These are phyloP conservation scores for Eudyptes chrysolophus DNA, from an alignment of 2,113 vertebrate species.

Conservation along the genomic window DNA sequence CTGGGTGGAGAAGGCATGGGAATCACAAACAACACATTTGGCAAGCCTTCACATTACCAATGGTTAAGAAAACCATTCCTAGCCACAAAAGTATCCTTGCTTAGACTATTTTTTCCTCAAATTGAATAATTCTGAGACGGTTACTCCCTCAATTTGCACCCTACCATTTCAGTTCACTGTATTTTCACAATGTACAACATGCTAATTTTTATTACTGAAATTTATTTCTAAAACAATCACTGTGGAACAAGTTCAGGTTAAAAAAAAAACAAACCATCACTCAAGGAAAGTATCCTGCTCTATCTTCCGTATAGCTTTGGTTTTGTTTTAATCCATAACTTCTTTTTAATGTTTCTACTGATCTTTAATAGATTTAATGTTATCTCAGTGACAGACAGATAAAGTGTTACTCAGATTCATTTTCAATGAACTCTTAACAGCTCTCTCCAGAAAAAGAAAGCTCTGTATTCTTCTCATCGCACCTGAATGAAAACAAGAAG, in stretches of 20 bases:
- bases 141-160: not conserved
- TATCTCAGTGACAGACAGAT: not conserved
- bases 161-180: not conserved
- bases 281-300: not conserved
- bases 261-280: not conserved
- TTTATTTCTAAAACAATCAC: not conserved
- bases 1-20: slow-evolving; percentile 10
- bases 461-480: not conserved
- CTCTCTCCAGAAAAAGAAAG: not conserved
- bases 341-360: not conserved
- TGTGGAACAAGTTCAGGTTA: not conserved
- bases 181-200: not conserved
- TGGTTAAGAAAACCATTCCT: not conserved
- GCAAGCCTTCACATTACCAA: not conserved
- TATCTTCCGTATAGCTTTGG: not conserved
- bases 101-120: not conserved
- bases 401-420: not conserved
- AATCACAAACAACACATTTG: slow-evolving; percentile 7
- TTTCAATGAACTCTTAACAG: not conserved
- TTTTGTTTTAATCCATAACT: not conserved
- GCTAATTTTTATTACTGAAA: not conserved
- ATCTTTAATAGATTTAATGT: not conserved
- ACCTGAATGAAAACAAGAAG: not conserved
- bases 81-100: not conserved
- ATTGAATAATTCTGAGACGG: not conserved